Evolutionary conservation across 2,888 invertebrate species (phyloP), one percentile per base, ranked within the genome.

Genomic region (Andricus curvator): DNA sequence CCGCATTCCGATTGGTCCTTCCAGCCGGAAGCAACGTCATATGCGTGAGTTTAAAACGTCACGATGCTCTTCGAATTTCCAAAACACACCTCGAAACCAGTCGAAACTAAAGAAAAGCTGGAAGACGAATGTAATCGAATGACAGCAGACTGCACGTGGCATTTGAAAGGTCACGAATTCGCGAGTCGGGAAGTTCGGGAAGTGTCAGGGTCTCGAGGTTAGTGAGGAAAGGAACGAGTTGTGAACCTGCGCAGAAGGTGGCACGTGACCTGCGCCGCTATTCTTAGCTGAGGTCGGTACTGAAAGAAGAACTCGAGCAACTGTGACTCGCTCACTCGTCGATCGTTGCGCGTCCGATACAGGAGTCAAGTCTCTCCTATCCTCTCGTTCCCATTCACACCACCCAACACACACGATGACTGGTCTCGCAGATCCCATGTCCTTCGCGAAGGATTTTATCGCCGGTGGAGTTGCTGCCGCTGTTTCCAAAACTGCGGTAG

Each of bases 381-480:
- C 56, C 78, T 67, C 56, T 56, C 74, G 56, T 74, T 60, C 74
- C 74, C 22, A 56, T 20, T 44, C 80, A 79, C 77, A 84, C 80
- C 29, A 85, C 85, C 82, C 83, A 81, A 81, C 80, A 86, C 84
- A 86, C 87, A 93, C 90, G 88, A 92, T 93, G 92, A 91, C 93
- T 88, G 91, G 92, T 86, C 91, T 94, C 85, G 92, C 94, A 87
- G 98, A 98, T 95, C 97, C 97, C 91, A 94, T 96, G 93, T 95
- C 96, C 92, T 98, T 98, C 93, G 91, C 96, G 88, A 97, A 98
- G 94, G 98, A 98, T 94, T 98, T 98, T 92, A 92, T 97, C 82
- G 98, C 98, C 85, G 98, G 98, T 88, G 98, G 98, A 85, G 94
- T 98, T 76, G 97, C 98, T 67, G 98, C 98, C 51, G 98, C 98